Evolutionary conservation across 2,113 vertebrate genomes (phyloP).

Genomic region (Rhabdomys dilectus): DNA sequence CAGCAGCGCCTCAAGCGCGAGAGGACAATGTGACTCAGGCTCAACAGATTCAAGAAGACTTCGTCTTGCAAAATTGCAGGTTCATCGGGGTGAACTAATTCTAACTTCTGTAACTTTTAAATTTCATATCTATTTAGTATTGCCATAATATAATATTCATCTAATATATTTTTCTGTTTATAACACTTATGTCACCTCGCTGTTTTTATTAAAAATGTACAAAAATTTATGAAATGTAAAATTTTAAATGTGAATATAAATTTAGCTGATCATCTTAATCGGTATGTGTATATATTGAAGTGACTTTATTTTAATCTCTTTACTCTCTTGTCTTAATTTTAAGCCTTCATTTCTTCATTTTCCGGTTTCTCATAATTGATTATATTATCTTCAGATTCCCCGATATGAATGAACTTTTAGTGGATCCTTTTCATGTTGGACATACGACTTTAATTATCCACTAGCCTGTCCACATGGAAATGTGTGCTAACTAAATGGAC

Average conservation of each 20-base stretch:
- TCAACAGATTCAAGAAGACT: not conserved
- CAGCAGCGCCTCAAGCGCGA: not conserved
- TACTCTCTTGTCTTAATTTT: not conserved
- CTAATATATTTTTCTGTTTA: not conserved
- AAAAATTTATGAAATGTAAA: not conserved
- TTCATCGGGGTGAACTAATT: not conserved
- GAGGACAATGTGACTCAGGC: not conserved
- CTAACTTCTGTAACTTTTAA: not conserved
- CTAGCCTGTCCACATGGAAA: conserved; percentile 44
- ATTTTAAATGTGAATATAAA: not conserved
- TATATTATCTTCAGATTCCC: conserved; percentile 36
- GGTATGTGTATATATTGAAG: not conserved
- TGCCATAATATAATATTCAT: not conserved
- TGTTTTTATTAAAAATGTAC: not conserved
- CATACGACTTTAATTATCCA: conserved; percentile 56
- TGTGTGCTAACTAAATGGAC: conserved; percentile 42
- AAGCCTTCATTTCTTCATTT: not conserved
- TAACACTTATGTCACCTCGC: not conserved
- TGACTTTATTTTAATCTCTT: not conserved
- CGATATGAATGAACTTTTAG: not conserved
- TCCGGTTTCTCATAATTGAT: not conserved
- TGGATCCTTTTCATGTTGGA: not conserved
- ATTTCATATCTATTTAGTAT: not conserved
- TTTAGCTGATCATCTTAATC: conserved; percentile 2
- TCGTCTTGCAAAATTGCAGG: not conserved